Conservation (phyloP, 1,140 invertebrate genomes). For the Carposina sasakii region DNA sequence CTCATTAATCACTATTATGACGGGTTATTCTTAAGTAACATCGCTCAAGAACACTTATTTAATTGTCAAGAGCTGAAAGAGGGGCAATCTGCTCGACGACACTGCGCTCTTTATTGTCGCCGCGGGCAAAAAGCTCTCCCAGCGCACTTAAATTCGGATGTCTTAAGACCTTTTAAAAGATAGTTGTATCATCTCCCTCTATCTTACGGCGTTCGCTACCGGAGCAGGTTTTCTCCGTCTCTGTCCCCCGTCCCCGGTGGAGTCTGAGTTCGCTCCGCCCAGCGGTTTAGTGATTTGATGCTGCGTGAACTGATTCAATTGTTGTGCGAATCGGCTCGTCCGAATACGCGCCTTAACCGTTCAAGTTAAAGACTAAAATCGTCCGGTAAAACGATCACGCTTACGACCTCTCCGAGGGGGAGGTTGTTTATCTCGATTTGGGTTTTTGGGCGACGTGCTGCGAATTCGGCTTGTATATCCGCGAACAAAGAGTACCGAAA, state of each 20-base stretch:
- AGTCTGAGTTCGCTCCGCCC: conserved; percentile 67
- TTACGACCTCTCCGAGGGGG: conserved; percentile 61
- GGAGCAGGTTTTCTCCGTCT: conserved; percentile 46
- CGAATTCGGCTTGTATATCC: conserved; percentile 68
- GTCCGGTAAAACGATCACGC: conserved; percentile 55
- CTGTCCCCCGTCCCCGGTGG: conserved; percentile 49
- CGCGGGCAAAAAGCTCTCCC: conserved; percentile 63
- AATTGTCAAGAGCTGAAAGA: conserved; percentile 68
- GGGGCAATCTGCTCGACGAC: conserved; percentile 67
- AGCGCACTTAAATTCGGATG: conserved; percentile 53
- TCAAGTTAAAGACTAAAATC: conserved; percentile 63
- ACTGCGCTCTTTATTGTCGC: conserved; percentile 65
- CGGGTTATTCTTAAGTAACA: conserved; percentile 47
- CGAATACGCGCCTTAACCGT: conserved; percentile 56
- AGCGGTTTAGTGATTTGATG: conserved; percentile 73
- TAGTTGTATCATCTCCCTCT: conserved; percentile 46
- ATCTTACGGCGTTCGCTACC: conserved; percentile 21
- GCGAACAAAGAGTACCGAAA: conserved; percentile 62
- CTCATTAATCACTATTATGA: conserved; percentile 65
- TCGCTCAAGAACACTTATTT: conserved; percentile 65
- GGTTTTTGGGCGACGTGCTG: conserved; percentile 68
- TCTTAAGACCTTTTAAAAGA: conserved; percentile 49
- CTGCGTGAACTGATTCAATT: conserved; percentile 73
- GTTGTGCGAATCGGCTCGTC: conserved; percentile 42
- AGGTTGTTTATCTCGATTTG: conserved; percentile 69